phyloP scores from a whole-genome alignment of 2,113 vertebrate genomes.

The Istiophorus platypterus region DNA sequence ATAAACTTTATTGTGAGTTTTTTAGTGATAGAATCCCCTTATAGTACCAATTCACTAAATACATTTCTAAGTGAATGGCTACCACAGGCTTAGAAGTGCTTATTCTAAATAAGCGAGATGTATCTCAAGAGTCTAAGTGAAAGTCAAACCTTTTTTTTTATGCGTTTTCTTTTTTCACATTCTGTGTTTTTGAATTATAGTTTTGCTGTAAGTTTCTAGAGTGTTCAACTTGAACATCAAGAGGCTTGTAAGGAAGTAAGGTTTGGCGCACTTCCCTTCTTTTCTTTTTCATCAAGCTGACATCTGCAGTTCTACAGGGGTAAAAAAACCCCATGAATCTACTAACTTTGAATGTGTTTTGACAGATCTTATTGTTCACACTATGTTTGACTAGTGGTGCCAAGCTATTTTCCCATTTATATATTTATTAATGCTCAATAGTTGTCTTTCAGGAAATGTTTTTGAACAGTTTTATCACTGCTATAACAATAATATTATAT shows the following conservation, averaged over 20 bases:
- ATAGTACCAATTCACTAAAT: neutral
- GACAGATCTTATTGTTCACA: neutral
- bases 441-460: neutral
- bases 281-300: neutral
- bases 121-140: too few relatives aligned
- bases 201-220: too few relatives aligned
- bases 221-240: too few relatives aligned
- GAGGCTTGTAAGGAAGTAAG: neutral
- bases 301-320: neutral
- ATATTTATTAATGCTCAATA: too few relatives aligned
- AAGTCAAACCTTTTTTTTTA: too few relatives aligned
- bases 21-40: neutral
- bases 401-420: neutral
- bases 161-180: too few relatives aligned
- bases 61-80: neutral
- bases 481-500: constrained; percentile 7
- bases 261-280: too few relatives aligned
- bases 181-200: too few relatives aligned
- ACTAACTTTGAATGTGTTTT: neutral
- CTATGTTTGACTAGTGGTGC: neutral
- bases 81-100: neutral
- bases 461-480: constrained; percentile 1
- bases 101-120: neutral
- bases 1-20: too few relatives aligned
- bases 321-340: neutral